Base-by-base conservation (phyloP, 2,797 vertebrate genomes). In the Malacoctenus gilli region DNA sequence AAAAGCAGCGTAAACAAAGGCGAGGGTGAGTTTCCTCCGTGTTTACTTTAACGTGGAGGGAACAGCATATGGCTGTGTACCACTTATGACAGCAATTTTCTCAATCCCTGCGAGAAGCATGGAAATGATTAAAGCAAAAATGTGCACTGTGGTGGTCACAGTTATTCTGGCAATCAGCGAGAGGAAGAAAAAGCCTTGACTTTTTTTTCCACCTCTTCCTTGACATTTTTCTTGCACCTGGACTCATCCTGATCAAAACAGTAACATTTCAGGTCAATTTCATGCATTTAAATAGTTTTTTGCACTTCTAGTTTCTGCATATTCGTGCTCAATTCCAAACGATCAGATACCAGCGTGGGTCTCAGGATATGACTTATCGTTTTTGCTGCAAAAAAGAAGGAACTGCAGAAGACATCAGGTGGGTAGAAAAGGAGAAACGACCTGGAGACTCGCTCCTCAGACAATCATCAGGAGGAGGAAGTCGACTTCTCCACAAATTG, bases 41-140 rank as follows among this genome's bases (percentile, higher is more conserved):
- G 83, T 89, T 89, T 89, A 85, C 72, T 80, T 85, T 72, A 72
- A 68, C 53, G 4, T 77, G 69, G 63, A 54, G 55, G 55, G 37
- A 79, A 55, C 64, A 48, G 68, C 76, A 49, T 65, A 68, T 59
- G 82, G 75, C 76, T 84, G 63, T 50, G 42, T 35, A 50, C 28
- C 56, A 51, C 72, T 85, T 69, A 81, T 77, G 76, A 86, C 82
- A 81, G 79, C 59, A 68, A 79, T 85, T 82, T 83, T 81, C 79
- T 82, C 74, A 52, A 72, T 68, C 67, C 70, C 68, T 59, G 61
- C 4, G 12, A 76, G 77, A 83, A 46, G 83, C 67, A 85, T 85
- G 87, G 87, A 54, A 87, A 82, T 84, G 79, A 88, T 89, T 89
- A 85, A 71, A 75, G 68, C 36, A 73, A 85, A 78, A 83, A 83